Evolutionary conservation across 2,797 vertebrate species (phyloP), one percentile per base, ranked within the genome.

Genomic region (Synaphobranchus kaupii): DNA sequence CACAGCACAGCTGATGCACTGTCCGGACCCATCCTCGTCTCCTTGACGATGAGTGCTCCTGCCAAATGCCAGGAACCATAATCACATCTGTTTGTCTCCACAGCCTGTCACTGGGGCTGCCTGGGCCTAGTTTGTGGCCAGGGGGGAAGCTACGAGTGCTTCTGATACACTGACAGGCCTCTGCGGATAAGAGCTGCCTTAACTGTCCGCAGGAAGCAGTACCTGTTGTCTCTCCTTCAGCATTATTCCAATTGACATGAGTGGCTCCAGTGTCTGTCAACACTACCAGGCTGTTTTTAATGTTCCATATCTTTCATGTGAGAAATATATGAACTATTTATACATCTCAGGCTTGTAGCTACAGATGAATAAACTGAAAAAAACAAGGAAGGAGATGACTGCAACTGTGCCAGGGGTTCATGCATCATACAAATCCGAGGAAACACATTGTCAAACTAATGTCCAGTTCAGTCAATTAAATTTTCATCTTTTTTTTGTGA

Each of bases 51-150:
- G 97, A 99, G 96, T 94, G 93, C 96, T 98, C 96, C 97, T 99
- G 98, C 98, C 98, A 99, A 98, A 98, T 96, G 97, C 98, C 97
- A 96, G 96, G 96, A 97, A 98, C 97, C 97, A 97, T 96, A 97
- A 97, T 98, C 98, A 97, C 98, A 98, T 98, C 98, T 99, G 98
- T 96, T 98, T 95, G 96, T 97, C 97, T 97, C 95, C 95, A 92
- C 93, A 95, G 94, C 96, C 95, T 93, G 93, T 96, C 93, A 89
- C 66, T 50, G 93, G 93, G 93, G 93, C 94, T 93, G 93, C 94
- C 92, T 88, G 90, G 93, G 95, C 95, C 93, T 92, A 83, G 91
- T 93, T 91, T 93, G 94, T 85, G 88, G 92, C 94, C 92, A 90
- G 90, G 90, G 39, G 93, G 94, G 93, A 90, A 89, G 90, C 91